A percentile compares a stretch with the other conserved stretches of the same genome.
phyloP scores from a whole-genome alignment of 2,888 invertebrate genomes.

The Agrotis ipsilon region DNA sequence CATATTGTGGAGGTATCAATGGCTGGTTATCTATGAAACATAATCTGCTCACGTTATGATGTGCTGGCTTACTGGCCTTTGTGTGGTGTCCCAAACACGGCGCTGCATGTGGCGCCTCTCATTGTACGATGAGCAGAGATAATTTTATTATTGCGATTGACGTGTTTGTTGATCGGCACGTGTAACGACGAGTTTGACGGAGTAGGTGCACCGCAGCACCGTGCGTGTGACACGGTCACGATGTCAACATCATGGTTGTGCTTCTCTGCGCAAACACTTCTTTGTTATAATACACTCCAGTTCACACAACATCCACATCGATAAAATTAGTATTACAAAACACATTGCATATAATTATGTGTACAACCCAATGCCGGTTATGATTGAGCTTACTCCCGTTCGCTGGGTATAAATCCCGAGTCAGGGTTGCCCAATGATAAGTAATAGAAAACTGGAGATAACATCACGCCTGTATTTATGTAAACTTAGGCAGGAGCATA shows the following conservation, averaged over 20 bases:
- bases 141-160: slow-evolving; percentile 20
- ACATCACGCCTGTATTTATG: too few relatives aligned
- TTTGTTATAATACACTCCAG: too few relatives aligned
- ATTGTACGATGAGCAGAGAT: slow-evolving; percentile 15
- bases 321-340: neutral
- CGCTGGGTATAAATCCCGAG: too few relatives aligned
- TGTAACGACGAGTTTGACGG: neutral
- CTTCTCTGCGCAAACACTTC: neutral
- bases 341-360: too few relatives aligned
- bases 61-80: slow-evolving; percentile 11
- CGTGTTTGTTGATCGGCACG: slow-evolving; percentile 9
- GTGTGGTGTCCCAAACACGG: neutral
- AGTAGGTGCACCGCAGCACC: too few relatives aligned
- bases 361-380: too few relatives aligned
- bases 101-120: slow-evolving; percentile 6
- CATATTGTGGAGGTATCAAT: slow-evolving; percentile 41
- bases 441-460: too few relatives aligned
- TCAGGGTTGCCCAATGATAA: too few relatives aligned
- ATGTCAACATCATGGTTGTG: neutral
- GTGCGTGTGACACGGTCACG: slow-evolving; percentile 10
- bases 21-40: slow-evolving; percentile 31
- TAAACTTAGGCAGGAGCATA: too few relatives aligned
- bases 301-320: neutral
- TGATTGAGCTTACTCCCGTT: too few relatives aligned
- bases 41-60: slow-evolving; percentile 16